A percentile compares a stretch with the other conserved stretches of the same genome.
These are phyloP conservation scores for Larimichthys polyactis DNA, from an alignment of 2,113 vertebrate species.

Conservation along the genomic window DNA sequence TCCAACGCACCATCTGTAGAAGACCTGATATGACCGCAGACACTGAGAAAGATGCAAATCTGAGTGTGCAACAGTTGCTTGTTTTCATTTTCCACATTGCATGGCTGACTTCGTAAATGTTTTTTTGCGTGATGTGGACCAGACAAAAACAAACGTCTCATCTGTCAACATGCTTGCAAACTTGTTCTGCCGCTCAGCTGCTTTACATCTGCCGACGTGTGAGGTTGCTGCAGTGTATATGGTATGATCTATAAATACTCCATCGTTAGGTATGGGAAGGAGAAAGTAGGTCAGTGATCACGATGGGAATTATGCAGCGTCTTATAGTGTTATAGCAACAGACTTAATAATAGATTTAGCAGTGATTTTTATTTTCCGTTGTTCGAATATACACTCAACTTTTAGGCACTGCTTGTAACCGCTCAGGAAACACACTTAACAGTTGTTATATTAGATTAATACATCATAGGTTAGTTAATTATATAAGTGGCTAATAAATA, in stretches of 20 bases:
- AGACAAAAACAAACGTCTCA: conserved; percentile 71
- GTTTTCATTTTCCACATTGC: conserved; percentile 57
- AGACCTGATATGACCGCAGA: conserved; percentile 37
- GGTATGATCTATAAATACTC: conserved; percentile 8
- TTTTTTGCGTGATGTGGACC: conserved; percentile 64
- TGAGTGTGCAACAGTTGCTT: conserved; percentile 46
- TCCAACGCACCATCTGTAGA: neutral
- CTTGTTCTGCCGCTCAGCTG: conserved; percentile 20
- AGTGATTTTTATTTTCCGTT: neutral
- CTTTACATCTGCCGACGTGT: neutral
- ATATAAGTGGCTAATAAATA: neutral
- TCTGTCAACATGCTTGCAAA: conserved; percentile 57
- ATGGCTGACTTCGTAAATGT: conserved; percentile 61
- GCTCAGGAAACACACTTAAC: too few species aligned
- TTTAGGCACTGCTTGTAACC: neutral
- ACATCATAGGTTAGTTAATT: too few species aligned
- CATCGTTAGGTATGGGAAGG: neutral
- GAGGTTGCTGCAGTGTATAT: neutral
- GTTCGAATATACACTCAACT: neutral
- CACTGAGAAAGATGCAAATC: conserved; percentile 57
- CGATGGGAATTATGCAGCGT: neutral
- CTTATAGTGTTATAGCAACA: neutral
- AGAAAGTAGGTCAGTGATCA: conserved; percentile 7
- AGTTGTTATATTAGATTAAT: too few species aligned
- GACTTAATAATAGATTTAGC: too few species aligned